These are phyloP conservation scores for Palythoa grandis DNA, from an alignment of 92 coral and sea anemone species.

Conservation along the genomic window DNA sequence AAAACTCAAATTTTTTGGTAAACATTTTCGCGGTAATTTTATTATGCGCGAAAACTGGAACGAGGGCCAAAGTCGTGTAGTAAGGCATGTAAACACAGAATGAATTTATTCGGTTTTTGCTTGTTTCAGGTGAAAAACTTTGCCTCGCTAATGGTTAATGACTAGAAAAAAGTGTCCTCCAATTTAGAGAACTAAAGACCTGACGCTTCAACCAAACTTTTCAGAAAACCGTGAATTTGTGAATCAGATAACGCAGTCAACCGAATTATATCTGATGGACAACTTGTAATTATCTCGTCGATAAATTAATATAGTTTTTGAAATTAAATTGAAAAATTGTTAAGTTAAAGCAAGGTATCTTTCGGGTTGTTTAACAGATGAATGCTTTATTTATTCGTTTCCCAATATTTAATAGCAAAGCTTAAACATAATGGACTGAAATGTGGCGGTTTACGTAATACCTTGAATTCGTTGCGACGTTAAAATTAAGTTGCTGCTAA, in stretches of 20 bases:
- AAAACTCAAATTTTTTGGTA: background rate
- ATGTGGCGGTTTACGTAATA: background rate
- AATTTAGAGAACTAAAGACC: background rate
- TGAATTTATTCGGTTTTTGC: background rate
- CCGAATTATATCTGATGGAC: background rate
- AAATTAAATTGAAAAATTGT: conserved; percentile 4
- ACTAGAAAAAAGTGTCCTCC: background rate
- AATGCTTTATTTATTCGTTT: background rate
- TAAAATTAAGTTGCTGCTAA: background rate
- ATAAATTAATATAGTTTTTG: background rate
- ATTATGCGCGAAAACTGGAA: conserved; percentile 49
- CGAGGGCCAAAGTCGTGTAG: conserved; percentile 19
- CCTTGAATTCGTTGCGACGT: background rate
- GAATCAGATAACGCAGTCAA: background rate
- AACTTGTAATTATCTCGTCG: conserved; percentile 10
- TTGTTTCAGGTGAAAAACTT: background rate
- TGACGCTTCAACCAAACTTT: background rate
- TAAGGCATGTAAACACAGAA: background rate
- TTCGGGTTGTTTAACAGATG: background rate
- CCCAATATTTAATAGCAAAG: background rate
- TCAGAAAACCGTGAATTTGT: background rate
- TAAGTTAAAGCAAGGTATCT: background rate
- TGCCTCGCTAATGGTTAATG: background rate
- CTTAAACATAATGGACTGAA: background rate
- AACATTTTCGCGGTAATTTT: conserved; percentile 42